phyloP scores from a whole-genome alignment of 2,888 invertebrate genomes.

The Aproaerema taeniolella region DNA sequence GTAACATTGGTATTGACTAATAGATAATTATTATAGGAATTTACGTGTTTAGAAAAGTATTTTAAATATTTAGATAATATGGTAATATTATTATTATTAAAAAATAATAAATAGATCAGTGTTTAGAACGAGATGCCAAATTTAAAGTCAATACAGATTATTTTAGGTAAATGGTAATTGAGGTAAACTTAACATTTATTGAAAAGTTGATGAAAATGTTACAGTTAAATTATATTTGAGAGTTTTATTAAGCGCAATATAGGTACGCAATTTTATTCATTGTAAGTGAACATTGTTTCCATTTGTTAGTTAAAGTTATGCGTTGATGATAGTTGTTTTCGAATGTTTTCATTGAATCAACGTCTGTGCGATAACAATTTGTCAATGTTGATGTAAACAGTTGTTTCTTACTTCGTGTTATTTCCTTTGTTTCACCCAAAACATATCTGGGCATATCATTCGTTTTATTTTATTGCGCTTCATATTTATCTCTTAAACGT shows the following conservation, averaged over 20 bases:
- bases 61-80: slow-evolving; percentile 75
- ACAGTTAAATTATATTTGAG: slow-evolving; percentile 77
- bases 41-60: slow-evolving; percentile 77
- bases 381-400: slow-evolving; percentile 10
- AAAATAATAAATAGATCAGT: slow-evolving; percentile 69
- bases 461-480: slow-evolving; percentile 57
- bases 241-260: slow-evolving; percentile 76
- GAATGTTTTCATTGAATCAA: slow-evolving; percentile 27
- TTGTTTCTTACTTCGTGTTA: slow-evolving; percentile 14
- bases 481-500: slow-evolving; percentile 49
- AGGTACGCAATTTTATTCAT: slow-evolving; percentile 76
- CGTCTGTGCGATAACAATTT: slow-evolving; percentile 9
- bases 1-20: slow-evolving; percentile 71
- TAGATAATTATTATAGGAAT: slow-evolving; percentile 74
- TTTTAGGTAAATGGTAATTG: slow-evolving; percentile 77
- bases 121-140: slow-evolving; percentile 80
- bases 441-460: slow-evolving; percentile 69
- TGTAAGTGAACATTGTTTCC: slow-evolving; percentile 74
- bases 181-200: slow-evolving; percentile 74
- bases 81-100: slow-evolving; percentile 60
- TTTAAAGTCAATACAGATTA: slow-evolving; percentile 82
- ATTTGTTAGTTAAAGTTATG: slow-evolving; percentile 77
- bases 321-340: slow-evolving; percentile 66
- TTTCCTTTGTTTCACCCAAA: slow-evolving; percentile 31
- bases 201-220: slow-evolving; percentile 74